A percentile compares a stretch with the other conserved stretches of the same genome.
Conservation (phyloP, 2,113 vertebrate genomes). For the Albula goreensis region DNA sequence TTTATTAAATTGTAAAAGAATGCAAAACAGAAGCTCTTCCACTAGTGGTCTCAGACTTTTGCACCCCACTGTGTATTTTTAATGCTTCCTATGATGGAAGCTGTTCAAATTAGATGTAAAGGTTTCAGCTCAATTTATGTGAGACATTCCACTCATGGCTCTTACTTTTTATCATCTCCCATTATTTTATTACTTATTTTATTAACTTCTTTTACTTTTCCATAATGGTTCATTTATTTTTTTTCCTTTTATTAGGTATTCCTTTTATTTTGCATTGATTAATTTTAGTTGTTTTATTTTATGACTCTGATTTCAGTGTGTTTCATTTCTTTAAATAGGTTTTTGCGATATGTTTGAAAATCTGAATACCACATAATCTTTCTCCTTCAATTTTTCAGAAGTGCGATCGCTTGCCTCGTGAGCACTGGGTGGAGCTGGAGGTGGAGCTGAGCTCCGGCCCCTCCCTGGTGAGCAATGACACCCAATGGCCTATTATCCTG, state of each 20-base stretch:
- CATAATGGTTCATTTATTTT: too few species aligned
- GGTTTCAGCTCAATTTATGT: not conserved
- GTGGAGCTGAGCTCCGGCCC: conserved; percentile 61
- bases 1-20: too few species aligned
- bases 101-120: not conserved
- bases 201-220: too few species aligned
- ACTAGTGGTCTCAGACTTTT: too few species aligned
- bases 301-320: too few species aligned
- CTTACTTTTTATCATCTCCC: too few species aligned
- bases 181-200: too few species aligned
- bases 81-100: not conserved
- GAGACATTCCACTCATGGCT: not conserved
- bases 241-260: too few species aligned
- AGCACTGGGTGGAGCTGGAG: conserved; percentile 79
- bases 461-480: conserved; percentile 57
- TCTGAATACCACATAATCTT: not conserved
- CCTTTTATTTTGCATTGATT: too few species aligned
- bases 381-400: conserved; percentile 55
- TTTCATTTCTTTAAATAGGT: not conserved
- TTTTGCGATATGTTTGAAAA: too few species aligned
- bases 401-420: conserved; percentile 70
- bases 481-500: conserved; percentile 71
- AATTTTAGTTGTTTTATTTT: not conserved
- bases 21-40: too few species aligned
- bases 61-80: not conserved